Evolutionary conservation across 1,140 invertebrate genomes (phyloP).

Genomic region (Vollenhovia emeryi): DNA sequence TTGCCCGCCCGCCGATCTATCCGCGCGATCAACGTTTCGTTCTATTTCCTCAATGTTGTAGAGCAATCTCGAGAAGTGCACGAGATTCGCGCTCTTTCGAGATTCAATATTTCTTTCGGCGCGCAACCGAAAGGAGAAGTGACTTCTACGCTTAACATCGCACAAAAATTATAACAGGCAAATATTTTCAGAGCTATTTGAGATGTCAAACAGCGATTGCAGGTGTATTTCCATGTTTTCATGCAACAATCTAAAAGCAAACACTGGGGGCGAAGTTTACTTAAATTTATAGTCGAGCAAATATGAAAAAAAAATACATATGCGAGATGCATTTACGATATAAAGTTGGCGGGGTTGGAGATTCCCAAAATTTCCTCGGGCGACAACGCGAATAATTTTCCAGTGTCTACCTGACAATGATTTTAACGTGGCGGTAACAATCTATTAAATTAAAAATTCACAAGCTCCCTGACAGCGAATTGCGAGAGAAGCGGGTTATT

Average conservation of each 20-base stretch:
- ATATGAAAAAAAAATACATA: slow-evolving; percentile 13
- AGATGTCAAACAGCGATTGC: slow-evolving; percentile 22
- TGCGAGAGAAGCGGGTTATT: background rate
- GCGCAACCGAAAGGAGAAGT: background rate
- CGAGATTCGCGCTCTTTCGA: background rate
- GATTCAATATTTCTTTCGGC: background rate
- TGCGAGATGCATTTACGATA: background rate
- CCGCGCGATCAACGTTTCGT: background rate
- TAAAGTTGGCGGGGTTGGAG: background rate
- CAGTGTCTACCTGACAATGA: background rate
- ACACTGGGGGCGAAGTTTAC: background rate
- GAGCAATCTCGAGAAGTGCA: background rate
- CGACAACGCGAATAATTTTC: background rate
- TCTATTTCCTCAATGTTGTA: background rate
- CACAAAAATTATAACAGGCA: slow-evolving; percentile 5
- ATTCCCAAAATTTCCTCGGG: background rate
- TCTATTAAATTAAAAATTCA: background rate
- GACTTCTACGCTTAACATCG: background rate
- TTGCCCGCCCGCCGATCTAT: background rate
- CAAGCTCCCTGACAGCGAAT: background rate
- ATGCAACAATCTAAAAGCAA: background rate
- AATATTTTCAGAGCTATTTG: slow-evolving; percentile 34
- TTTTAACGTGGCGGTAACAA: background rate
- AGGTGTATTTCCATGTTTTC: background rate
- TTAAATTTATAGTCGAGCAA: slow-evolving; percentile 21